Conservation (phyloP, 2,797 vertebrate species). For the Hapalemur alaotrensis region DNA sequence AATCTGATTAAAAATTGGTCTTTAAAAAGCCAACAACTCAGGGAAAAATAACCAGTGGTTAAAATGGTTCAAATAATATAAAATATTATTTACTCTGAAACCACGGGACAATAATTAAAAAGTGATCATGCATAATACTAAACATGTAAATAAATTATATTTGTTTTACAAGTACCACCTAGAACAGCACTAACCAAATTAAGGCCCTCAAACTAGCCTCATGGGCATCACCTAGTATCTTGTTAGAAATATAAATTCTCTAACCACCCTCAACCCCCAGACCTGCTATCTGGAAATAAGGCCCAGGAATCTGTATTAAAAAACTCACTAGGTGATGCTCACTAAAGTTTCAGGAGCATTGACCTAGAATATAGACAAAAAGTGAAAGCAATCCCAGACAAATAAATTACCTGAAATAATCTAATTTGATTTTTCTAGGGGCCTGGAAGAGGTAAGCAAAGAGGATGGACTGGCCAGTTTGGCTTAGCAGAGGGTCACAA, state of each 20-base stretch:
- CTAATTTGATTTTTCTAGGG: not conserved
- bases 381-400: not conserved
- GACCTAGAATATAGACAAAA: not conserved
- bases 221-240: not conserved
- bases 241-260: conserved; percentile 12
- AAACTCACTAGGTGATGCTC: not conserved
- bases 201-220: not conserved
- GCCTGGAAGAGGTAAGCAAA: not conserved
- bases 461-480: not conserved
- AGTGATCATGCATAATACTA: not conserved
- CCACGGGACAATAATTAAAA: not conserved
- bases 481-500: not conserved
- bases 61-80: not conserved
- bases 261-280: not conserved
- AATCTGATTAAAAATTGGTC: not conserved
- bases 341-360: not conserved
- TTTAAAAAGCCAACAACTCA: not conserved
- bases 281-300: not conserved
- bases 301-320: not conserved
- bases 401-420: not conserved
- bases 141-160: not conserved
- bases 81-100: conserved; percentile 12
- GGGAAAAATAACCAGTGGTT: not conserved
- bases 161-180: not conserved
- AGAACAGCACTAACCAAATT: not conserved